Evolutionary conservation across 2,797 vertebrate species (phyloP).

Genomic region (Rhinoraja longicauda): DNA sequence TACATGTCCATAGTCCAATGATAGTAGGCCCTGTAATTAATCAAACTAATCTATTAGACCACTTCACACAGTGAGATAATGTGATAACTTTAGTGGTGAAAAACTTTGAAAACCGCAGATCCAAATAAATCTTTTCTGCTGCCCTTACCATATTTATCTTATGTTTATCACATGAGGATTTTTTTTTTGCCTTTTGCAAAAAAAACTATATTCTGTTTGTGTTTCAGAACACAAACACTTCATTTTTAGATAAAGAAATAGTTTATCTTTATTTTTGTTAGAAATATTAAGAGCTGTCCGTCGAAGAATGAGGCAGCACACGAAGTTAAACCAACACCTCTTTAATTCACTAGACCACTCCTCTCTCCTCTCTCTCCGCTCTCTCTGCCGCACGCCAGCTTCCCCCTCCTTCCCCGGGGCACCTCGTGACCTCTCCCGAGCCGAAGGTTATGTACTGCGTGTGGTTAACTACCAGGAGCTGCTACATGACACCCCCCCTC

Average conservation of each 20-base stretch:
- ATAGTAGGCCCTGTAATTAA: background rate
- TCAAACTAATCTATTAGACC: background rate
- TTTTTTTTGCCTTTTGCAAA: background rate
- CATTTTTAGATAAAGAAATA: background rate
- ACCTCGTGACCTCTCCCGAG: too few relatives aligned
- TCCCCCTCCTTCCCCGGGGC: too few relatives aligned
- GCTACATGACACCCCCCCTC: too few relatives aligned
- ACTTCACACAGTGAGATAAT: background rate
- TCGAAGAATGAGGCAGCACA: too few relatives aligned
- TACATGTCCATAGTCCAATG: background rate
- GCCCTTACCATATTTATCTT: background rate
- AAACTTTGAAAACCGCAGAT: background rate
- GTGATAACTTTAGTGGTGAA: background rate
- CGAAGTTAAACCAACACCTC: too few relatives aligned
- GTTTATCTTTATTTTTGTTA: background rate
- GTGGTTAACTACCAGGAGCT: too few relatives aligned
- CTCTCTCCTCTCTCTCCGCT: too few relatives aligned
- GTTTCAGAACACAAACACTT: background rate
- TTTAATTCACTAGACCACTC: too few relatives aligned
- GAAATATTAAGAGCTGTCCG: too few relatives aligned
- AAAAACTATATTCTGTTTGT: background rate
- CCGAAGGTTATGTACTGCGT: too few relatives aligned
- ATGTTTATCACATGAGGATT: background rate
- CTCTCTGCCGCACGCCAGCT: too few relatives aligned
- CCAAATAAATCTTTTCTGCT: background rate